Conservation (phyloP, 2,797 vertebrate species). For the Cirrhinus molitorella region DNA sequence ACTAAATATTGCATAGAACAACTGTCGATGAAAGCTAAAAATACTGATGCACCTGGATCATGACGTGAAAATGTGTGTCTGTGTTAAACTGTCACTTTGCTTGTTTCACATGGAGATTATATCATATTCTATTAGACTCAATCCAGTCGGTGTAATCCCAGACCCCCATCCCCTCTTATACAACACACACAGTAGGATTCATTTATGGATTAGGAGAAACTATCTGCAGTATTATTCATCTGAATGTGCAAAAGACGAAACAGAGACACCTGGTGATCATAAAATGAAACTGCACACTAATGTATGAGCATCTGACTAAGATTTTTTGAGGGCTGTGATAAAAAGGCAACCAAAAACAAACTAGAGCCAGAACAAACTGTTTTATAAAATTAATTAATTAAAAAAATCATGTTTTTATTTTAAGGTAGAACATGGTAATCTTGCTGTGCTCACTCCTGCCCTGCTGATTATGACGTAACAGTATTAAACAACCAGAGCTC, state of each 20-base stretch:
- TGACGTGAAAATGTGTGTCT: background rate
- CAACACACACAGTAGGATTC: constrained; percentile 40
- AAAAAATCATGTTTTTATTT: background rate
- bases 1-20: background rate
- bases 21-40: background rate
- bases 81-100: background rate
- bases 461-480: background rate
- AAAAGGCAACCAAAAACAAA: background rate
- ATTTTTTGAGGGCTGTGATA: background rate
- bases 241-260: constrained; percentile 12
- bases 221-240: background rate
- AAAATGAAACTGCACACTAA: background rate
- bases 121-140: constrained; percentile 47
- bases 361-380: background rate
- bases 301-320: background rate
- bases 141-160: constrained; percentile 50
- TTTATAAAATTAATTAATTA: background rate
- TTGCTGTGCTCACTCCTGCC: background rate
- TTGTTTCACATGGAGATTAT: constrained; percentile 55
- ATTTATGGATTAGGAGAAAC: constrained; percentile 42
- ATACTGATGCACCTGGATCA: background rate
- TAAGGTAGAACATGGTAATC: background rate
- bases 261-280: constrained; percentile 55
- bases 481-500: constrained; percentile 11
- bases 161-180: constrained; percentile 39